Percentiles rank a stretch among this genome's conserved stretches.
These are phyloP conservation scores for Entelurus aequoreus DNA, from an alignment of 2,113 vertebrate genomes.

Conservation along the genomic window DNA sequence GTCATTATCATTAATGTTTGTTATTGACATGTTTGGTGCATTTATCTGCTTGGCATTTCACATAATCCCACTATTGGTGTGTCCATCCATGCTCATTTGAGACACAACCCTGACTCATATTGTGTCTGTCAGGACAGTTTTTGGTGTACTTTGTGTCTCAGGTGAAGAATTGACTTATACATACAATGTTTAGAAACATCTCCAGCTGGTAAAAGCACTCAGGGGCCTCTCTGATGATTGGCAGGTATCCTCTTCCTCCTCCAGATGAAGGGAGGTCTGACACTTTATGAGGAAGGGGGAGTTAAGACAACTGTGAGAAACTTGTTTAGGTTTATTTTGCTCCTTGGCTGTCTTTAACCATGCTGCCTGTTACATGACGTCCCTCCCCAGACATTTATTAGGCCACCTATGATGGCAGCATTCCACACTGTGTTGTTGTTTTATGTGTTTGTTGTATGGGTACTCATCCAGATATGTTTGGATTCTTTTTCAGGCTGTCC, in stretches of 20 bases:
- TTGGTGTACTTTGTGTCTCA: conserved; percentile 14
- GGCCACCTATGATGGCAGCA: conserved; percentile 49
- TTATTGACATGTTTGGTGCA: conserved; percentile 4
- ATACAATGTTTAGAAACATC: conserved; percentile 13
- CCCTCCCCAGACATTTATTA: conserved; percentile 52
- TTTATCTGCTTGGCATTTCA: conserved; percentile 20
- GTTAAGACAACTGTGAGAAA: conserved; percentile 35
- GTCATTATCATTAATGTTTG: not conserved
- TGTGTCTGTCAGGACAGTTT: conserved; percentile 19
- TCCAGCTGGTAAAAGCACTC: conserved; percentile 37
- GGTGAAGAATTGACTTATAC: conserved; percentile 9
- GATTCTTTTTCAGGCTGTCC: conserved; percentile 82
- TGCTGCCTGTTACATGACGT: conserved; percentile 42
- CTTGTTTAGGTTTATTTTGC: conserved; percentile 39
- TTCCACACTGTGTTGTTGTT: conserved; percentile 19
- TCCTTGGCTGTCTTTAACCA: conserved; percentile 37
- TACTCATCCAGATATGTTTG: conserved; percentile 28
- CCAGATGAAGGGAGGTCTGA: conserved; percentile 46
- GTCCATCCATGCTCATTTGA: not conserved
- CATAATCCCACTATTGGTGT: conserved; percentile 5
- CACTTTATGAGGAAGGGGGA: conserved; percentile 48
- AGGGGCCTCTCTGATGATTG: conserved; percentile 53
- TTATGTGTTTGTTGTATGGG: conserved; percentile 25
- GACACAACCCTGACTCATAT: conserved; percentile 5
- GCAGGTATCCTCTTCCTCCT: conserved; percentile 51